Conservation (phyloP, 1,140 invertebrate genomes). For the Drosophila nikananu region DNA sequence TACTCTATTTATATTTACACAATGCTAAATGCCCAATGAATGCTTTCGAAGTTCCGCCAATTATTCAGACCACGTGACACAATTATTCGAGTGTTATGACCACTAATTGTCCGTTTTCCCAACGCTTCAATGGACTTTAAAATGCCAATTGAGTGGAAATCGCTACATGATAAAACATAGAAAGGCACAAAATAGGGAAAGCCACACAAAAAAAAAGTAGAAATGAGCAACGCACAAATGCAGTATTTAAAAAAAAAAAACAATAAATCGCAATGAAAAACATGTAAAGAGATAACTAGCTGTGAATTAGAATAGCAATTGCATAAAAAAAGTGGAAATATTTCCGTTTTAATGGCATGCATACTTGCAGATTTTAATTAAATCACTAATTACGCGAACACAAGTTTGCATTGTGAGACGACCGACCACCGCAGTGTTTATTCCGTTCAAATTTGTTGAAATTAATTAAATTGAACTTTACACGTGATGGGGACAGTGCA, state of each 20-base stretch:
- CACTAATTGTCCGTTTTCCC: constrained; percentile 24
- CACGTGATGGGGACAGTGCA: background rate
- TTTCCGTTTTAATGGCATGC: constrained; percentile 50
- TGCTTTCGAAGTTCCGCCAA: constrained; percentile 5
- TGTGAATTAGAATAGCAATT: constrained; percentile 24
- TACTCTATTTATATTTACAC: background rate
- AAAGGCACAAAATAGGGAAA: background rate
- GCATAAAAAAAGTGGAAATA: constrained; percentile 5
- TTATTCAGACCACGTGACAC: constrained; percentile 8
- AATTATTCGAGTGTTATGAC: constrained; percentile 32
- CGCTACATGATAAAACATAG: constrained; percentile 16
- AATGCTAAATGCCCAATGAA: background rate
- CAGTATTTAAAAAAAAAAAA: constrained; percentile 20
- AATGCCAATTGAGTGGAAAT: constrained; percentile 29
- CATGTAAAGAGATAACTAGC: constrained; percentile 21
- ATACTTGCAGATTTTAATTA: constrained; percentile 65
- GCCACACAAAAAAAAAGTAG: background rate
- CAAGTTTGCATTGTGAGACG: constrained; percentile 46
- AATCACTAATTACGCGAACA: constrained; percentile 69
- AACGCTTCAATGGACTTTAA: constrained; percentile 14
- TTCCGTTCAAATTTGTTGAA: constrained; percentile 41
- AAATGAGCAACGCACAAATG: constrained; percentile 16
- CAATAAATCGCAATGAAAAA: constrained; percentile 18
- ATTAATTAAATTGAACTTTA: constrained; percentile 63
- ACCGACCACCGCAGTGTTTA: constrained; percentile 58